Percentiles rank a stretch among this genome's conserved stretches.
Conservation (phyloP, 1,140 invertebrate genomes). For the Globodera ellingtonae region DNA sequence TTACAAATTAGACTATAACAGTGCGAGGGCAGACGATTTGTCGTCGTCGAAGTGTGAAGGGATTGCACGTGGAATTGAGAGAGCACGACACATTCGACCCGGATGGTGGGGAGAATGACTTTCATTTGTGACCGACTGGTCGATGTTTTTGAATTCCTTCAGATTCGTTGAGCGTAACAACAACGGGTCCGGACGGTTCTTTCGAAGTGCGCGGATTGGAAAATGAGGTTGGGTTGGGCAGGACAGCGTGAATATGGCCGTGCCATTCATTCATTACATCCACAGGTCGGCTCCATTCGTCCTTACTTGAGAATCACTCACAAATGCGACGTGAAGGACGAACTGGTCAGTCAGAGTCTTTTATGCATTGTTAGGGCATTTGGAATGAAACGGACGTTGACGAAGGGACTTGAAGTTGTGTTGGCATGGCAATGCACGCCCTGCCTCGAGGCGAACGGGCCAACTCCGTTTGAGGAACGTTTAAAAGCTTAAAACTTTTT, state of each 20-base stretch:
- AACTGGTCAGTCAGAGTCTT: conserved; percentile 27
- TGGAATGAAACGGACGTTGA: neutral
- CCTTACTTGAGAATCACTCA: conserved; percentile 56
- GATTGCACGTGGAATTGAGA: conserved; percentile 37
- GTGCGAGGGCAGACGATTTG: conserved; percentile 44
- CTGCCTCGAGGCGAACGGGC: no score
- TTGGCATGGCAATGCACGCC: no score
- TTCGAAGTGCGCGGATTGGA: conserved; percentile 46
- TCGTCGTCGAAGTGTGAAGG: conserved; percentile 36
- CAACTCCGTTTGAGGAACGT: no score
- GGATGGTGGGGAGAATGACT: conserved; percentile 46
- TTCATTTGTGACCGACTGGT: no score
- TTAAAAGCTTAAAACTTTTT: no score
- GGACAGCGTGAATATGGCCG: neutral
- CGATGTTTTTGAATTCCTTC: neutral
- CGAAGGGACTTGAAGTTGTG: no score
- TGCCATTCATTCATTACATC: neutral
- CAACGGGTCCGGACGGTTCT: conserved; percentile 18
- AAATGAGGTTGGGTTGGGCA: conserved; percentile 43
- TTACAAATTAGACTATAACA: conserved; percentile 20
- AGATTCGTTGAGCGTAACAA: conserved; percentile 15
- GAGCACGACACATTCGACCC: conserved; percentile 55
- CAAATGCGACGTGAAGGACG: conserved; percentile 51
- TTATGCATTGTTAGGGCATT: conserved; percentile 1
- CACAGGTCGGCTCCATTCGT: conserved; percentile 38